A percentile compares a stretch with the other conserved stretches of the same genome.
These are phyloP conservation scores for Graphium colonna DNA, from an alignment of 2,888 invertebrate genomes.

Conservation along the genomic window DNA sequence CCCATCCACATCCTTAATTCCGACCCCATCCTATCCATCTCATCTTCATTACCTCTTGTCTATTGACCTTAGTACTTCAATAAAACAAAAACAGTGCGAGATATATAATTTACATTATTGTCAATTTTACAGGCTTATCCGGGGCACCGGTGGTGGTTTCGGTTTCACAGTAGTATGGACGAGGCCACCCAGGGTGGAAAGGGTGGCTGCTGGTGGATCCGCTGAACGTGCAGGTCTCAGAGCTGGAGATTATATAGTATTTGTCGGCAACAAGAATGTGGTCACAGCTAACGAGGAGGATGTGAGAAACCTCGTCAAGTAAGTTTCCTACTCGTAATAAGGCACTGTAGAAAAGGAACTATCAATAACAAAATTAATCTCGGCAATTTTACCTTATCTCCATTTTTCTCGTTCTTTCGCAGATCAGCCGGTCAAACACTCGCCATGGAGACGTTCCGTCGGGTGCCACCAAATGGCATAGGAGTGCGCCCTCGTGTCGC, in stretches of 20 bases:
- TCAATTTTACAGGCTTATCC: slow-evolving; percentile 47
- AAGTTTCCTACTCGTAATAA: too few relatives aligned
- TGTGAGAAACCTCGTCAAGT: slow-evolving; percentile 84
- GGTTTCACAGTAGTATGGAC: slow-evolving; percentile 95
- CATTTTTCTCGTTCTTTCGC: slow-evolving; percentile 42
- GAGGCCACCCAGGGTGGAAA: slow-evolving; percentile 90
- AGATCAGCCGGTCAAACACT: slow-evolving; percentile 86
- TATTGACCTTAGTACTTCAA: too few relatives aligned
- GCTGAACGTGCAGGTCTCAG: slow-evolving; percentile 91
- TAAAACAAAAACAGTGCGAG: too few relatives aligned
- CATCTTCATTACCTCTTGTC: too few relatives aligned
- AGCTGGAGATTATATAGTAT: slow-evolving; percentile 93
- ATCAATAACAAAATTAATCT: too few relatives aligned
- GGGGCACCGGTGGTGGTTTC: slow-evolving; percentile 83
- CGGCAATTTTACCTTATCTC: too few relatives aligned
- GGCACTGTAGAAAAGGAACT: too few relatives aligned
- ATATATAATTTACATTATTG: not conserved
- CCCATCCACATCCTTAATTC: too few relatives aligned
- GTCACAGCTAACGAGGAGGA: slow-evolving; percentile 88
- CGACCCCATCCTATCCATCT: too few relatives aligned
- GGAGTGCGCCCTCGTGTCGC: slow-evolving; percentile 48
- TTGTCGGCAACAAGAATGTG: slow-evolving; percentile 92
- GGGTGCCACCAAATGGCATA: slow-evolving; percentile 70
- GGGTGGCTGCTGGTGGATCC: slow-evolving; percentile 89
- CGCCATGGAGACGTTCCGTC: slow-evolving; percentile 85